Percentiles rank a stretch among this genome's conserved stretches.
These are phyloP conservation scores for Drosophila navojoa DNA, from an alignment of 1,140 invertebrate species.

Conservation along the genomic window DNA sequence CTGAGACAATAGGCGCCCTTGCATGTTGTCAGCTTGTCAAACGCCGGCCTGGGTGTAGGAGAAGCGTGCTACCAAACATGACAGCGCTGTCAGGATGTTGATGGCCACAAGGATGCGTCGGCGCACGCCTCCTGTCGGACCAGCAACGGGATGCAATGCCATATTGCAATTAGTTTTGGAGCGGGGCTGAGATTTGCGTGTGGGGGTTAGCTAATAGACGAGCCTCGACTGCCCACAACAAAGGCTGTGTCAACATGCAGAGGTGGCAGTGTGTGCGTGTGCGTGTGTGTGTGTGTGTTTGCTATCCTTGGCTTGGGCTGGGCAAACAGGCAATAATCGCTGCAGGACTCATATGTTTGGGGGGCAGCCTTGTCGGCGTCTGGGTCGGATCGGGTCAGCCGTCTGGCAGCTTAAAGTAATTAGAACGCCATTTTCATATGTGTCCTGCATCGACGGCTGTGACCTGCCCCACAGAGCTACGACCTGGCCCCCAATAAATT, in stretches of 20 bases:
- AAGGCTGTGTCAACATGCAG: constrained; percentile 19
- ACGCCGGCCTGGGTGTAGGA: constrained; percentile 28
- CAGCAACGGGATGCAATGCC: constrained; percentile 70
- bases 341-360: constrained; percentile 17
- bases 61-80: constrained; percentile 54
- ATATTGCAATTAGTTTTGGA: constrained; percentile 79
- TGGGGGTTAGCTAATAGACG: constrained; percentile 68
- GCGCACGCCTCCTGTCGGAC: constrained; percentile 9
- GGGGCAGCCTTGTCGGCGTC: constrained; percentile 12
- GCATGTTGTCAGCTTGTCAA: constrained; percentile 74
- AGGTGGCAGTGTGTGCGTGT: no score
- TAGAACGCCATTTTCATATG: constrained; percentile 71
- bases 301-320: constrained; percentile 45
- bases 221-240: constrained; percentile 23
- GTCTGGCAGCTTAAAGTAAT: constrained; percentile 78
- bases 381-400: constrained; percentile 21
- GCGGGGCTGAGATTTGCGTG: constrained; percentile 57
- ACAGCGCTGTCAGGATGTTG: constrained; percentile 53
- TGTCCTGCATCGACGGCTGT: constrained; percentile 13
- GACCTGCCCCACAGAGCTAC: background rate
- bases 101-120: constrained; percentile 47
- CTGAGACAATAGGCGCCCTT: constrained; percentile 14
- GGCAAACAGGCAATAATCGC: constrained; percentile 55
- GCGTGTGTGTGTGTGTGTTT: background rate
- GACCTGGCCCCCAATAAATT: constrained; percentile 58